phyloP scores from a whole-genome alignment of 2,888 invertebrate species.

The Eudasyphora cyanicolor region DNA sequence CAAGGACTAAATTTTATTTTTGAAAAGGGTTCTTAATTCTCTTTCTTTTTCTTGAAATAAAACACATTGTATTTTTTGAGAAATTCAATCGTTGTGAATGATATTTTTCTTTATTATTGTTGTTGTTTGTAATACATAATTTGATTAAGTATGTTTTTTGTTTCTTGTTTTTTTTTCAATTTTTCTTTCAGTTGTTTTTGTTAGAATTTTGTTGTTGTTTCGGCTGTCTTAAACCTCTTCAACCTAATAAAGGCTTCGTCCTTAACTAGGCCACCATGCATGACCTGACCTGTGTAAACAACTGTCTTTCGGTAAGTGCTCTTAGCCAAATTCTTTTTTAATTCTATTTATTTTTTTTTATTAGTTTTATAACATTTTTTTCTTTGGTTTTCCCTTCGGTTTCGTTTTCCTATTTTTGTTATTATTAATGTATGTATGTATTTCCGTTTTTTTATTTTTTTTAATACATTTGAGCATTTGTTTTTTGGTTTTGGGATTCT shows the following conservation, averaged over 20 bases:
- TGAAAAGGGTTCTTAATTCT: too few relatives aligned
- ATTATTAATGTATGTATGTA: conserved; percentile 45
- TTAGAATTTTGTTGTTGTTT: not conserved
- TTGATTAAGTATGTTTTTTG: conserved; percentile 62
- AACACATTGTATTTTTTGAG: conserved; percentile 28
- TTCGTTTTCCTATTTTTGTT: conserved; percentile 23
- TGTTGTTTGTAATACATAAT: conserved; percentile 60
- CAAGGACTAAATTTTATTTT: too few relatives aligned
- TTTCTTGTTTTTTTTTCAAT: not conserved
- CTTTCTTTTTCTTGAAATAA: too few relatives aligned
- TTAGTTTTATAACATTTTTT: not conserved
- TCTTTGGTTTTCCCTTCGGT: not conserved
- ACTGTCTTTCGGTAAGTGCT: conserved; percentile 51
- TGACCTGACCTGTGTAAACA: not conserved
- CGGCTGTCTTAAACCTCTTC: conserved; percentile 8
- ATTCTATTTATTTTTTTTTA: not conserved
- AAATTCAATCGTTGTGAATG: conserved; percentile 65
- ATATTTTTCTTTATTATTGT: conserved; percentile 59
- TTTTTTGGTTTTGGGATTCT: not conserved
- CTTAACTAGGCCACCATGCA: not conserved
- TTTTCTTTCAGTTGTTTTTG: conserved; percentile 9
- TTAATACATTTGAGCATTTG: conserved; percentile 60
- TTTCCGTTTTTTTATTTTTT: conserved; percentile 32
- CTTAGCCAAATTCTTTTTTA: conserved; percentile 57
- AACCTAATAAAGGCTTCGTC: conserved; percentile 17